These are phyloP conservation scores for Paracentrotus lividus DNA, from an alignment of 53 echinoderm and acorn worm species.

Conservation along the genomic window DNA sequence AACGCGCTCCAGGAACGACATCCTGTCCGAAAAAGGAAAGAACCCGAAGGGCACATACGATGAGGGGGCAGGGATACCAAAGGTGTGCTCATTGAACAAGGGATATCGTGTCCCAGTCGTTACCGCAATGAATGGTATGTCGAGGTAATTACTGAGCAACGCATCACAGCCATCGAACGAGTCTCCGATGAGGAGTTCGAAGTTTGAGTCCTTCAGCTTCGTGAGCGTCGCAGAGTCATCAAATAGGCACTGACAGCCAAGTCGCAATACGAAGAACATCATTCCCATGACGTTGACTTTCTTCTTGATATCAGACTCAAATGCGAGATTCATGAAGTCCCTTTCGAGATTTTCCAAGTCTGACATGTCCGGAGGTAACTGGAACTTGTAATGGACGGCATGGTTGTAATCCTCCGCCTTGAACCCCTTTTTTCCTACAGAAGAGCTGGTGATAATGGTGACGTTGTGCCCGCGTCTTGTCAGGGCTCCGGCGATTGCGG, in stretches of 20 bases:
- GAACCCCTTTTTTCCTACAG: slow-evolving; percentile 13
- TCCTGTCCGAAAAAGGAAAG: slow-evolving; percentile 22
- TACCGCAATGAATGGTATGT: neutral
- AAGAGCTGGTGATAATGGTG: slow-evolving; percentile 42
- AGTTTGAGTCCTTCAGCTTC: neutral
- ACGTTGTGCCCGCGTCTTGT: slow-evolving; percentile 26
- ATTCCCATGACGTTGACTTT: neutral
- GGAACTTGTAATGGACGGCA: slow-evolving; percentile 12
- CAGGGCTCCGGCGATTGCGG: slow-evolving; percentile 20
- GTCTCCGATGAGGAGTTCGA: slow-evolving; percentile 55
- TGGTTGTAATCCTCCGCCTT: neutral
- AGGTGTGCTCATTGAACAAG: slow-evolving; percentile 48
- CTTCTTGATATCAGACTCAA: neutral
- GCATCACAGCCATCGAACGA: slow-evolving; percentile 37
- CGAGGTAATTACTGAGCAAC: slow-evolving; percentile 31
- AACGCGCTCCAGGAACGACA: slow-evolving; percentile 48
- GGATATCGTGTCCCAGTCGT: slow-evolving; percentile 44
- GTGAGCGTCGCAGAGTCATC: neutral
- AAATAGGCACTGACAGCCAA: slow-evolving; percentile 8
- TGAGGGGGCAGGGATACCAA: slow-evolving; percentile 29
- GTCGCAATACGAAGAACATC: neutral
- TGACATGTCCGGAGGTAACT: neutral
- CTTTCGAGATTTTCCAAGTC: neutral
- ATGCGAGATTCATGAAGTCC: neutral
- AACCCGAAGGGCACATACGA: slow-evolving; percentile 31